Percentiles rank a stretch among this genome's conserved stretches.
Conservation (phyloP, 2,797 vertebrate genomes). For the Onychomys leucogaster region DNA sequence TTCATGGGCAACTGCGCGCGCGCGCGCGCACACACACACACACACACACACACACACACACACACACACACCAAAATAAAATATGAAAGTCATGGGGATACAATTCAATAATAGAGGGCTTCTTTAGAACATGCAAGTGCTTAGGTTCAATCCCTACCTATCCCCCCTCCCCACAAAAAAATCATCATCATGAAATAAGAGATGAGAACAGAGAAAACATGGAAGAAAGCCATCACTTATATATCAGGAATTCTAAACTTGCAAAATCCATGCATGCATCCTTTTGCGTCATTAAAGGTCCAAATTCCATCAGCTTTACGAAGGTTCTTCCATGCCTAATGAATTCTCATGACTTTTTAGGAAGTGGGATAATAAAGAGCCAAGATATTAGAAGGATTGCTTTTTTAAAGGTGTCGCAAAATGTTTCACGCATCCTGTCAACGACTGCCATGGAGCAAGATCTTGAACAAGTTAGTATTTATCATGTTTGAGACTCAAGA, state of each 20-base stretch:
- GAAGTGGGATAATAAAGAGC: constrained; percentile 58
- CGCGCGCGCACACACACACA: neutral
- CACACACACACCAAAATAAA: neutral
- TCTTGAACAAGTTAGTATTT: constrained; percentile 78
- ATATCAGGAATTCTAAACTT: neutral
- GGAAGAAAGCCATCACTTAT: neutral
- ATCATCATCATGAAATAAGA: neutral
- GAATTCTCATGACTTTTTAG: constrained; percentile 24
- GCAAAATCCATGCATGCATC: neutral
- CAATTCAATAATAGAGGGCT: neutral
- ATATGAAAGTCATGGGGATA: neutral
- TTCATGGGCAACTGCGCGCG: neutral
- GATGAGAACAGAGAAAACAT: neutral
- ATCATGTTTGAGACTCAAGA: constrained; percentile 51
- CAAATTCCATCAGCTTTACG: constrained; percentile 61
- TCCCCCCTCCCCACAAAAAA: neutral
- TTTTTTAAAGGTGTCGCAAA: constrained; percentile 53
- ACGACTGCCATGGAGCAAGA: constrained; percentile 53
- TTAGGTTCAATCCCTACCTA: neutral
- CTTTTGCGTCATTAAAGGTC: constrained; percentile 57
- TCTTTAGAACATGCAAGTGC: neutral
- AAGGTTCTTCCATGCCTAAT: constrained; percentile 15
- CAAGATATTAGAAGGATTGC: neutral
- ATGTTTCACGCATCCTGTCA: constrained; percentile 59
- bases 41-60: neutral